Evolutionary conservation across 2,888 invertebrate genomes (phyloP).

Genomic region (Mythimna vitellina): DNA sequence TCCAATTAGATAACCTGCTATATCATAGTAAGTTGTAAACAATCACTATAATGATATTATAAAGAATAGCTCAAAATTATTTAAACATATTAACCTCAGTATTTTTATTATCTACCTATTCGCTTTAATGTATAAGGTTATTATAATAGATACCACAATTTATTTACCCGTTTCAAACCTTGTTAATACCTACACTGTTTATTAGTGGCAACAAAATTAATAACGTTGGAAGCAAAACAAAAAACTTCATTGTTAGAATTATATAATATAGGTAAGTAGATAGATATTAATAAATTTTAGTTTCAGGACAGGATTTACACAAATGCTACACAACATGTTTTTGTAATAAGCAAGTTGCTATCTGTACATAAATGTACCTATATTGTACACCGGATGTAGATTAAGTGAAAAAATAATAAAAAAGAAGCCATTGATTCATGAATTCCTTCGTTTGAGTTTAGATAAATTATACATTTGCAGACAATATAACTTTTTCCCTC

Average conservation of each 20-base stretch:
- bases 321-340: slow-evolving; percentile 22
- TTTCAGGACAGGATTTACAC: slow-evolving; percentile 32
- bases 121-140: neutral
- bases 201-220: neutral
- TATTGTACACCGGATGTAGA: slow-evolving; percentile 29
- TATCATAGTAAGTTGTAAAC: neutral
- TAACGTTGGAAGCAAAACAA: neutral
- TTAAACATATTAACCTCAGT: too few species aligned
- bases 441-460: neutral
- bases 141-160: too few species aligned
- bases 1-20: slow-evolving; percentile 28
- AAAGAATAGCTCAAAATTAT: slow-evolving; percentile 2
- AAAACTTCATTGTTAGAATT: slow-evolving; percentile 12
- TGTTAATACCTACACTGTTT: neutral
- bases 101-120: neutral
- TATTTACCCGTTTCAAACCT: neutral
- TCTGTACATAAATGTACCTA: neutral
- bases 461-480: neutral
- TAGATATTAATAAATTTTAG: neutral
- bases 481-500: neutral
- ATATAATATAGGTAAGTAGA: neutral
- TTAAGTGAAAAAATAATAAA: slow-evolving; percentile 8
- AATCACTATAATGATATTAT: slow-evolving; percentile 9
- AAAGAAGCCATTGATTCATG: neutral
- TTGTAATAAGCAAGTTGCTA: slow-evolving; percentile 13